Evolutionary conservation across 2,113 vertebrate species (phyloP).

Genomic region (Turnix velox): DNA sequence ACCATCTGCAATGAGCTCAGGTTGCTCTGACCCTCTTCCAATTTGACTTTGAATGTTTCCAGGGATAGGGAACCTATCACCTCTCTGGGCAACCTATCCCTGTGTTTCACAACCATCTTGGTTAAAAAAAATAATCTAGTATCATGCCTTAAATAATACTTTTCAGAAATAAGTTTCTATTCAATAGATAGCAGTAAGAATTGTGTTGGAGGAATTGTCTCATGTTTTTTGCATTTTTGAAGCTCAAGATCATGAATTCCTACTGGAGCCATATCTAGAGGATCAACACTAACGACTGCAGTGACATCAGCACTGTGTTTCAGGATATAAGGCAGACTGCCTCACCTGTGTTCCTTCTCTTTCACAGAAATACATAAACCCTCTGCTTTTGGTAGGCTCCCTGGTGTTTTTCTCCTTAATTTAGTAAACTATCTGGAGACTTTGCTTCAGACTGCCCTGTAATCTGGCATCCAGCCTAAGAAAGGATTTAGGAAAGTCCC

Average conservation of each 20-base stretch:
- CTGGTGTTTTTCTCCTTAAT: not conserved
- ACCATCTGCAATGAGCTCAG: not conserved
- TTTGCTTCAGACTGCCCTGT: not conserved
- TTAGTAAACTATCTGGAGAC: not conserved
- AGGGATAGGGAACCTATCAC: not conserved
- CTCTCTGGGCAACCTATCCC: not conserved
- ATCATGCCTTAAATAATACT: not conserved
- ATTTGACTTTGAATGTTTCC: not conserved
- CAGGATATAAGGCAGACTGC: not conserved
- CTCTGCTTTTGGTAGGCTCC: not conserved
- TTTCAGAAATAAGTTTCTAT: not conserved
- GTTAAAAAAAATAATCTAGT: not conserved
- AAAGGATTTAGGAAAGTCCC: not conserved
- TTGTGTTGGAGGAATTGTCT: not conserved
- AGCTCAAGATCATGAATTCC: not conserved
- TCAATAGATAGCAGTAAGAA: not conserved
- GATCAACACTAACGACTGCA: rapidly evolving
- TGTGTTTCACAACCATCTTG: not conserved
- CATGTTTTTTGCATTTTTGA: not conserved
- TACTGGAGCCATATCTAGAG: not conserved
- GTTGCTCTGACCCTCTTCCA: not conserved
- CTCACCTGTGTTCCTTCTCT: not conserved
- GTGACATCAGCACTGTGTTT: not conserved
- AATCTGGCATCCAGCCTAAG: not conserved
- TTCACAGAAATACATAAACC: not conserved